Conservation (phyloP, 2,113 vertebrate species). For the Panthera uncia region DNA sequence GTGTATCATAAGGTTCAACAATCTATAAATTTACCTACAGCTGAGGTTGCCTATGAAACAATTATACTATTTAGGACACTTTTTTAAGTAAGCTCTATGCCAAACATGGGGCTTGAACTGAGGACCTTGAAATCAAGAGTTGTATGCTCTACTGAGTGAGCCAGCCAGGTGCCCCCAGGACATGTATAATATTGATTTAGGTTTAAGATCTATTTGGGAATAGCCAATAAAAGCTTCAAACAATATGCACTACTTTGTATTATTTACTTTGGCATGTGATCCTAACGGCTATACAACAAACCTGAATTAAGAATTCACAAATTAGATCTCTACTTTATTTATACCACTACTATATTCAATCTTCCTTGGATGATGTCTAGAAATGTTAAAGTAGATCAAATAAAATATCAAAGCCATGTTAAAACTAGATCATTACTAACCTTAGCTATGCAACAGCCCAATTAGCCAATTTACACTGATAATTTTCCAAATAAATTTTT, state of each 20-base stretch:
- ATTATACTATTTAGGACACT: slow-evolving; percentile 27
- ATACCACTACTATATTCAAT: not conserved
- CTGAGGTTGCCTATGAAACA: slow-evolving; percentile 39
- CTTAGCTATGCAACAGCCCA: not conserved
- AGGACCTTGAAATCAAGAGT: not conserved
- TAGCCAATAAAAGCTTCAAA: slow-evolving; percentile 38
- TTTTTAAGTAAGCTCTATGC: not conserved
- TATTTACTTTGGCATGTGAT: slow-evolving; percentile 29
- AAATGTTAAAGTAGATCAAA: not conserved
- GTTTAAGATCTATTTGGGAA: slow-evolving; percentile 54
- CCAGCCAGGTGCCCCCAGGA: not conserved
- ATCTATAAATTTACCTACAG: slow-evolving; percentile 61
- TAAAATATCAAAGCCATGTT: not conserved
- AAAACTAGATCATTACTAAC: slow-evolving; percentile 34
- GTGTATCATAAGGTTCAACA: slow-evolving; percentile 30
- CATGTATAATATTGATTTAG: slow-evolving; percentile 48
- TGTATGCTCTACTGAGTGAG: not conserved
- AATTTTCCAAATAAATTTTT: slow-evolving; percentile 15
- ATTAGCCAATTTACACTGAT: not conserved
- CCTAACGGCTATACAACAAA: slow-evolving; percentile 17
- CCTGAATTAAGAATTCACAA: slow-evolving; percentile 53
- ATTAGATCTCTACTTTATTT: slow-evolving; percentile 36
- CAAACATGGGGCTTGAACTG: not conserved
- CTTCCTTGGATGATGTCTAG: not conserved
- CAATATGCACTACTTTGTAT: slow-evolving; percentile 12